Conservation (phyloP, 2,113 vertebrate species). For the Benitochromis conjunctus region DNA sequence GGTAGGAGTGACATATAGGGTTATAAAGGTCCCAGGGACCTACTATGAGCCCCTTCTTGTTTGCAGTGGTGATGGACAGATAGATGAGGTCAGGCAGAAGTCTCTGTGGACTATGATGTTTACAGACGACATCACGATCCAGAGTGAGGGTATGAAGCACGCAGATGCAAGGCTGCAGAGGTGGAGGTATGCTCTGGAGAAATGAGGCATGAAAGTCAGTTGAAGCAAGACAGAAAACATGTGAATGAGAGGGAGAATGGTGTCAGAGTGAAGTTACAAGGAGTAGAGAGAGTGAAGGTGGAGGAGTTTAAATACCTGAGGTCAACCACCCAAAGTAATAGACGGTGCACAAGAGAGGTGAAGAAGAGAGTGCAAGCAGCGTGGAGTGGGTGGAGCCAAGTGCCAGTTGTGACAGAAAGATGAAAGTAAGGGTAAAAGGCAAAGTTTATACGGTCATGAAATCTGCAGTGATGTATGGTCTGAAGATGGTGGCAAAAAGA, state of each 20-base stretch:
- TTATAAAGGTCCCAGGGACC: too few species aligned
- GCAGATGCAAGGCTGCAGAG: not conserved
- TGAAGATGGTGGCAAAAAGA: too few species aligned
- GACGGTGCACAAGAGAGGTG: not conserved
- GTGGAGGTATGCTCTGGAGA: not conserved
- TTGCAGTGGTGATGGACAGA: too few species aligned
- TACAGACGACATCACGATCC: too few species aligned
- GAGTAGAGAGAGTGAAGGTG: not conserved
- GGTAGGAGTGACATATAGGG: too few species aligned
- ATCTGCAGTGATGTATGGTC: too few species aligned
- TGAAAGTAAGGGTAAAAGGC: not conserved
- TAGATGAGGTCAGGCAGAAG: too few species aligned
- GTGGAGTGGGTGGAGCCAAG: not conserved
- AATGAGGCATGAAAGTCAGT: not conserved
- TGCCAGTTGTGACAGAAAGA: not conserved
- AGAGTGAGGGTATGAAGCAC: too few species aligned
- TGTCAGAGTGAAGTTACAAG: not conserved
- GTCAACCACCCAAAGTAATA: not conserved
- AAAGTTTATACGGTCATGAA: too few species aligned
- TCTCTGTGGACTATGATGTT: too few species aligned
- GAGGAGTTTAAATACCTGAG: not conserved
- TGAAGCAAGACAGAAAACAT: not conserved
- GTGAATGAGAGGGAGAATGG: not conserved
- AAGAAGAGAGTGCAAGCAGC: rapidly evolving
- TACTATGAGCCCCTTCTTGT: too few species aligned